Evolutionary conservation across 2,888 invertebrate species (phyloP).

Genomic region (Diachrysia chrysitis): DNA sequence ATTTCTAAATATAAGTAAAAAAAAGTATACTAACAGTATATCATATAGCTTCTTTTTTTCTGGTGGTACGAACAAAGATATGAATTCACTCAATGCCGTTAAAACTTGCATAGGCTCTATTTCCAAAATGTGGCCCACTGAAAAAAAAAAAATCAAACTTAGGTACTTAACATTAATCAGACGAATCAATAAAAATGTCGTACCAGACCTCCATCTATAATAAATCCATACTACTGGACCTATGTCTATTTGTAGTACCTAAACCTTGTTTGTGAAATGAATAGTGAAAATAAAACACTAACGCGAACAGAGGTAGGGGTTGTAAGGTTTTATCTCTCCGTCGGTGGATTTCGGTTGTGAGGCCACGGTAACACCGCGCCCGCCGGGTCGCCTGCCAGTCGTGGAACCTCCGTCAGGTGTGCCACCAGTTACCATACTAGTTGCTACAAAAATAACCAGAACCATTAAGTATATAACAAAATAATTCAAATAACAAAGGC

Average conservation of each 20-base stretch:
- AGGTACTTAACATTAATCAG: neutral
- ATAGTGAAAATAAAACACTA: constrained; percentile 35
- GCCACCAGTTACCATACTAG: constrained; percentile 53
- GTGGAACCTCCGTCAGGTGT: constrained; percentile 63
- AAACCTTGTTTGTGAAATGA: too few relatives aligned
- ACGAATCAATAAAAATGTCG: too few relatives aligned
- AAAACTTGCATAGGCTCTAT: constrained; percentile 92
- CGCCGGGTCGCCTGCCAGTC: constrained; percentile 64
- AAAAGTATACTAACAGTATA: constrained; percentile 74
- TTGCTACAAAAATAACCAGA: constrained; percentile 35
- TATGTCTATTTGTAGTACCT: too few relatives aligned
- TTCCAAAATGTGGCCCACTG: constrained; percentile 90
- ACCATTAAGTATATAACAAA: neutral
- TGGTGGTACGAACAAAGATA: constrained; percentile 81
- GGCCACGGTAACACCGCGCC: constrained; percentile 80
- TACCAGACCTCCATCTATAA: too few relatives aligned
- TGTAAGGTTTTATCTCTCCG: constrained; percentile 53
- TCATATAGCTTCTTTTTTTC: constrained; percentile 80
- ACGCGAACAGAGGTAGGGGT: constrained; percentile 80
- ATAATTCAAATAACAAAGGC: neutral
- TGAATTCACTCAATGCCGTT: constrained; percentile 91
- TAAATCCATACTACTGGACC: too few relatives aligned
- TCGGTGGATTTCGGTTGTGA: constrained; percentile 60
- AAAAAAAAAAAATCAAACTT: constrained; percentile 45
- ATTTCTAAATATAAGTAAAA: neutral